Evolutionary conservation across 2,888 invertebrate species (phyloP).

Genomic region (Acanthopleura granulata): DNA sequence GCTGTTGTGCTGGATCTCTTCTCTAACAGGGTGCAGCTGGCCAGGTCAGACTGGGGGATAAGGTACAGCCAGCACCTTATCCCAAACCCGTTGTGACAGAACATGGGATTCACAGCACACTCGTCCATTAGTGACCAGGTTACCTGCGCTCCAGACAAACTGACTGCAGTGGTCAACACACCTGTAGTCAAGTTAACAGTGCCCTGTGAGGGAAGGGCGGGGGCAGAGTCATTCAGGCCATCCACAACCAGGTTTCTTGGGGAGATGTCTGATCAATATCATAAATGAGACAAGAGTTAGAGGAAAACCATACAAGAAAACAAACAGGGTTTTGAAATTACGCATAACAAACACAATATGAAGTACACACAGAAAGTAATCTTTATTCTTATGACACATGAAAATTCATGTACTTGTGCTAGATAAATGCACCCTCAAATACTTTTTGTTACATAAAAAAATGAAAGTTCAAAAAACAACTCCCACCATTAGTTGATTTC

Average conservation of each 20-base stretch:
- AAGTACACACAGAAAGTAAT: too few relatives aligned
- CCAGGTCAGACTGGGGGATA: not conserved
- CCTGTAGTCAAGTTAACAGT: not conserved
- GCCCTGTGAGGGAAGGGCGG: not conserved
- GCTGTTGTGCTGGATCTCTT: not conserved
- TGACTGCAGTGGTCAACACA: not conserved
- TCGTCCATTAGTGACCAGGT: slow-evolving; percentile 21
- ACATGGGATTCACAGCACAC: slow-evolving; percentile 29
- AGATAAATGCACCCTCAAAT: too few relatives aligned
- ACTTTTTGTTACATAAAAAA: too few relatives aligned
- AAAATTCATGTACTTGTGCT: too few relatives aligned
- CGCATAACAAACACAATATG: too few relatives aligned
- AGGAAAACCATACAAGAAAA: too few relatives aligned
- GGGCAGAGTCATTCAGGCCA: not conserved
- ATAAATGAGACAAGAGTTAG: too few relatives aligned
- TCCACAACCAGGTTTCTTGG: not conserved
- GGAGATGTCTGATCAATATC: not conserved
- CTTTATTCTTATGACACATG: too few relatives aligned
- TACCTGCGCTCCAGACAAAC: not conserved
- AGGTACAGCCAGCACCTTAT: slow-evolving; percentile 30
- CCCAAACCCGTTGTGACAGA: slow-evolving; percentile 34
- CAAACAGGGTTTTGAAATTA: too few relatives aligned
- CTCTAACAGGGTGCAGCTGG: slow-evolving; percentile 1
- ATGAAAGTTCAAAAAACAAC: too few relatives aligned
- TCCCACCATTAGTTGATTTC: too few relatives aligned